Base-by-base conservation (phyloP, 1,140 invertebrate species). In the Archivesica marissinica region DNA sequence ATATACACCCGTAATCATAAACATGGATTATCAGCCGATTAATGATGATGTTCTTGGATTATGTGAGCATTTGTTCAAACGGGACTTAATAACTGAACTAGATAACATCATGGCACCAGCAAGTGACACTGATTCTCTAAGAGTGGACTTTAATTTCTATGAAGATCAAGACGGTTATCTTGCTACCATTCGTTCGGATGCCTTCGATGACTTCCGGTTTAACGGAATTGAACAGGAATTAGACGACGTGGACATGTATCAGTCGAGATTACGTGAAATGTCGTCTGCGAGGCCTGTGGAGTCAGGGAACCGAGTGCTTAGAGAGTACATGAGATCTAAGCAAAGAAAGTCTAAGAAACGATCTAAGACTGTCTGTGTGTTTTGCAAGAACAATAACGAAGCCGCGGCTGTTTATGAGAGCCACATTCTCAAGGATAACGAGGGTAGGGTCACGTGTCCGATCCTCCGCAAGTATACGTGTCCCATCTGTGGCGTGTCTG, bases 321-420 rank as follows among this genome's bases (percentile, higher is more conserved):
- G 17, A 25, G 38, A 64, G 11, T 44, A 66, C 61, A 30, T 44
- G 56, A 30, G 25, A 13, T 35, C 23, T 1, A 66, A 33, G 28
- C 41, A 30, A 20, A 50, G n/a, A 15, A 74, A 61, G 15, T 23
- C 25, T 9, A 50, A 61, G 33, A 72, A 54, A 25, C 30, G 35
- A 17, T 35, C 20, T 17, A 61, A 74, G 75, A 82, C 50, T 9
- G 38, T 41, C 20, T 89, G 88, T 52, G 88, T 80, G 0, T 95
- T 95, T 76, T 95, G 95, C 74, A 91, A 92, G 0, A 95, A 94
- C 56, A 95, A 95, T 91, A 95, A 95, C 1, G 95, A 95, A 88
- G 88, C 89, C 6, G 88, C 92, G 3, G 50, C 89, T n/a, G 93
- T 95, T 23, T 95, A 94, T 76, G 89, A 89, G 72, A 93, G 89